A percentile compares a stretch with the other conserved stretches of the same genome.
Conservation (phyloP, 2,113 vertebrate species). For the Cygnus atratus region DNA sequence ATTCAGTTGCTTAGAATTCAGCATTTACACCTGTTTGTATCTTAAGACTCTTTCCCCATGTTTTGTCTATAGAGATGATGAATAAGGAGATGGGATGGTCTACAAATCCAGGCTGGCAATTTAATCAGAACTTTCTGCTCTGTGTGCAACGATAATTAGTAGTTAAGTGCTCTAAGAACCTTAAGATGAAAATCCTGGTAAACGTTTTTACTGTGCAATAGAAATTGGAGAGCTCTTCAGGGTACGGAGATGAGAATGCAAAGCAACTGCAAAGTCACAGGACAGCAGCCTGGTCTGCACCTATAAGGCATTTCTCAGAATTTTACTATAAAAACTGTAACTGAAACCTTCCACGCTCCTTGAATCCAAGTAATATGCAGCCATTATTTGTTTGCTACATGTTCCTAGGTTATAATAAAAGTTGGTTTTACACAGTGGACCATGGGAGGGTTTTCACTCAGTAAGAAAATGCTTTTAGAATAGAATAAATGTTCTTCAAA, state of each 20-base stretch:
- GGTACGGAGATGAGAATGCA: neutral
- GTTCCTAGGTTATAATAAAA: neutral
- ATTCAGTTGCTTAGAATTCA: conserved; percentile 45
- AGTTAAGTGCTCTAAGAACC: neutral
- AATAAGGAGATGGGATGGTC: conserved; percentile 26
- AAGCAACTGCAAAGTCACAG: neutral
- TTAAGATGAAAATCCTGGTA: conserved; percentile 2
- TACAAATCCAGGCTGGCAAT: conserved; percentile 29
- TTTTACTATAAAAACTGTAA: neutral
- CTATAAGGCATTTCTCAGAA: neutral
- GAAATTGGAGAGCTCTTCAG: neutral
- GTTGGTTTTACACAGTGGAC: neutral
- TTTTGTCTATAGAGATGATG: conserved; percentile 14
- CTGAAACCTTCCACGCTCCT: neutral
- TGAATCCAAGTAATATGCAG: neutral
- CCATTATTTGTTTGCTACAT: neutral
- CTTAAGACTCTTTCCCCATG: conserved; percentile 7
- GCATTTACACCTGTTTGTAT: conserved; percentile 35
- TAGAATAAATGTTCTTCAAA: neutral
- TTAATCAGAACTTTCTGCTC: conserved; percentile 26
- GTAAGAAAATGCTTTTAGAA: neutral
- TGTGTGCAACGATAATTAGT: neutral
- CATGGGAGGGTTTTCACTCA: neutral
- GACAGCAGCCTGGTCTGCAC: neutral
- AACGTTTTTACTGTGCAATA: neutral